Evolutionary conservation across 2,888 invertebrate species (phyloP).

Genomic region (Xylota segnis): DNA sequence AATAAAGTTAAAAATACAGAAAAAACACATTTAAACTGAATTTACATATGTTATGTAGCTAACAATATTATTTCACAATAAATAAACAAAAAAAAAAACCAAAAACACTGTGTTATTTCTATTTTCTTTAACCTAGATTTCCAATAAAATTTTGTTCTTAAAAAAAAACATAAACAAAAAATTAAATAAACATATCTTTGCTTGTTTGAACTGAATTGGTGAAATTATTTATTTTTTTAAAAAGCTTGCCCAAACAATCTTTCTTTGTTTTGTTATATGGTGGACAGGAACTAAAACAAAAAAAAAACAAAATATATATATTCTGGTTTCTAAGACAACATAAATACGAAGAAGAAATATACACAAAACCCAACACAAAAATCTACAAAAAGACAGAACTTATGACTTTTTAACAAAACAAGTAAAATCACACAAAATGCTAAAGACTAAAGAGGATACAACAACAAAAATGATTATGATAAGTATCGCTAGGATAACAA

Average conservation of each 20-base stretch:
- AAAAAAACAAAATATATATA: no score
- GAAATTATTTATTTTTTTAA: conserved; percentile 68
- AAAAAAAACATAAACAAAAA: conserved; percentile 20
- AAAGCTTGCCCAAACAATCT: conserved; percentile 13
- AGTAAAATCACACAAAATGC: conserved; percentile 61
- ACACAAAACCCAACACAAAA: conserved; percentile 64
- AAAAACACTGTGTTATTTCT: conserved; percentile 64
- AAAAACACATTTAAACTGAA: conserved; percentile 60
- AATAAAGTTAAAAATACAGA: conserved; percentile 48
- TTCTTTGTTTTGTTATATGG: conserved; percentile 44
- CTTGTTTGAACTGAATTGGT: conserved; percentile 76
- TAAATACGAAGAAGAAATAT: conserved; percentile 41
- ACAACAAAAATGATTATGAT: conserved; percentile 37
- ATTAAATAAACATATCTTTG: conserved; percentile 71
- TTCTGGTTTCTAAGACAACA: conserved; percentile 62
- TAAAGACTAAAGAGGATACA: conserved; percentile 66
- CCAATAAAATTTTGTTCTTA: conserved; percentile 15
- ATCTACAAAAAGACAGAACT: conserved; percentile 56
- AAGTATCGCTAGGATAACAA: conserved; percentile 68
- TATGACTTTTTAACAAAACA: conserved; percentile 58
- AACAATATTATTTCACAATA: conserved; percentile 71
- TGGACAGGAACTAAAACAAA: conserved; percentile 68
- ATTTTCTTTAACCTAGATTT: conserved; percentile 36
- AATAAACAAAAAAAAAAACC: conserved; percentile 51
- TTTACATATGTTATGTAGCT: conserved; percentile 72